Base-by-base conservation (phyloP, 2,113 vertebrate genomes). In the Leptobrachium ailaonicum region DNA sequence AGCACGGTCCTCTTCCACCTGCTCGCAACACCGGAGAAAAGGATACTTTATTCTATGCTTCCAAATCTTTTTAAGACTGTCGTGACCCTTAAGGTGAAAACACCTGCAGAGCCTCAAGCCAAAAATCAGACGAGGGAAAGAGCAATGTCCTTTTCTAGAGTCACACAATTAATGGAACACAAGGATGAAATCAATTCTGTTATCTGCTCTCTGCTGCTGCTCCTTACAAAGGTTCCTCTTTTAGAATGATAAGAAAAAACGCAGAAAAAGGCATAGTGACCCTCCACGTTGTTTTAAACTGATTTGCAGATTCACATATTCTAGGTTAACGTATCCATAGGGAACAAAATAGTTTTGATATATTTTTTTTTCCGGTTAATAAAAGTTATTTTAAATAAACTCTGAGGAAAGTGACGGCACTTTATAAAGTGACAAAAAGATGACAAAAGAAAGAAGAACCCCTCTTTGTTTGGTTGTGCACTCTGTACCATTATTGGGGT, bases 41-140 rank as follows among this genome's bases (percentile, higher is more conserved):
- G 13, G 75, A 63, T 64, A 64, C 62, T 32, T 7, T 68, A 43
- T 14, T 67, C 50, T 68, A 66, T 42, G 62, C 54, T 58, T 54
- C 64, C 56, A 68, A 76, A 76, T 76, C 75, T 67, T 67, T 54
- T 68, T 45, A 69, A 58, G 42, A 60, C 75, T 9, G 32, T 6
- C 53, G 9, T 77, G 75, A 77, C 66, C 75, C 75, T 77, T 69
- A 64, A 76, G 75, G 75, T 76, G 75, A 76, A 68, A 77, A 45
- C 75, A 77, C 66, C 66, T 69, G 66, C 66, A 69, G 75, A 58
- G 66, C 75, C 64, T 56, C 43, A 2, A 77, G 66, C 66, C 42
- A 44, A 12, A 32, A 14, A 69, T 77, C 41, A 44, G 50, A 77
- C 10, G 75, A 67, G 66, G 66, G 50, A 40, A 43, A 69, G 75